phyloP scores from a whole-genome alignment of 2,888 invertebrate genomes.

The Trichopria drosophilae region DNA sequence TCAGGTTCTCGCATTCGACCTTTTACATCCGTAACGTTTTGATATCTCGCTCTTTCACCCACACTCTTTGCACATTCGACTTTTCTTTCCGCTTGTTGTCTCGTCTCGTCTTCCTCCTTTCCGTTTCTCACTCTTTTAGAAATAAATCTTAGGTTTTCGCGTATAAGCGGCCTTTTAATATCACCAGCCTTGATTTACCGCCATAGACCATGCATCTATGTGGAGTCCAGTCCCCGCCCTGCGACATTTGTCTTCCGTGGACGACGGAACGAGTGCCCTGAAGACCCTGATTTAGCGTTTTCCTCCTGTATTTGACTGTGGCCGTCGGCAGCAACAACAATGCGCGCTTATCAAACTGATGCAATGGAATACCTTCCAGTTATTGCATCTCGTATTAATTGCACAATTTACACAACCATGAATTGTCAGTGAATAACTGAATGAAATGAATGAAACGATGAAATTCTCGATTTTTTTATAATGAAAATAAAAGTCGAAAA shows the following conservation, averaged over 20 bases:
- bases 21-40: constrained; percentile 10
- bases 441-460: no score
- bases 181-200: constrained; percentile 57
- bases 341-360: no score
- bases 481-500: no score
- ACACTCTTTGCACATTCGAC: background rate
- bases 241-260: constrained; percentile 48
- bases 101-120: constrained; percentile 17
- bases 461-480: no score
- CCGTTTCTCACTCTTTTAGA: constrained; percentile 37
- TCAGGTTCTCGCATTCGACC: constrained; percentile 9
- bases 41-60: constrained; percentile 28
- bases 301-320: constrained; percentile 44
- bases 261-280: constrained; percentile 37
- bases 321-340: no score
- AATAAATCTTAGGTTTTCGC: constrained; percentile 57
- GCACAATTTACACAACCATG: no score
- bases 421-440: no score
- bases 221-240: constrained; percentile 40
- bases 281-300: constrained; percentile 45
- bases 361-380: no score
- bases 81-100: constrained; percentile 14
- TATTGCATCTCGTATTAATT: no score
- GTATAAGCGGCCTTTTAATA: constrained; percentile 59
- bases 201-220: constrained; percentile 50